These are phyloP conservation scores for Amphipyra berbera DNA, from an alignment of 2,888 invertebrate genomes.

Conservation along the genomic window DNA sequence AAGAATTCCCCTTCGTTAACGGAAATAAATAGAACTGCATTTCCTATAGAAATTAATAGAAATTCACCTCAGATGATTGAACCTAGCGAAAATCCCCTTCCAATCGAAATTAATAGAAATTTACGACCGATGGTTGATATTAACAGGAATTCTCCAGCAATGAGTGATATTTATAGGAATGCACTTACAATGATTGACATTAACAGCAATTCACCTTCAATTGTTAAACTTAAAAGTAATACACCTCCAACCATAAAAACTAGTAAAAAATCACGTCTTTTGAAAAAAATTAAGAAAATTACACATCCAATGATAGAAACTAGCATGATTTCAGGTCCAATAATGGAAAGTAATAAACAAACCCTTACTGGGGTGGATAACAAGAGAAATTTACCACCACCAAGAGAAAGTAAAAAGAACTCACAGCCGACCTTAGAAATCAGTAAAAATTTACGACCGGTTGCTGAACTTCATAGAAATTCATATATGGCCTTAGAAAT, in stretches of 20 bases:
- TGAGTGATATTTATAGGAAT: too few species aligned
- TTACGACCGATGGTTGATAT: background rate
- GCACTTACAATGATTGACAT: background rate
- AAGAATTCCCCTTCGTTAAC: too few species aligned
- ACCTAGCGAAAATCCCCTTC: background rate
- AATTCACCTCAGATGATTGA: background rate
- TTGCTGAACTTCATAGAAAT: conserved; percentile 7
- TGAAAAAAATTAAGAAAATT: background rate
- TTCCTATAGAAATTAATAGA: background rate
- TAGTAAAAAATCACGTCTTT: background rate
- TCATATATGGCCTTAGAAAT: conserved; percentile 9
- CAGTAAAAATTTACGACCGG: conserved; percentile 7
- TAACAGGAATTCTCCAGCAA: too few species aligned
- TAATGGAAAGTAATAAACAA: background rate
- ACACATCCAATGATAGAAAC: background rate
- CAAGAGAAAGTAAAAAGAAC: background rate
- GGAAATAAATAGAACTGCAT: too few species aligned
- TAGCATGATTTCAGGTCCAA: background rate
- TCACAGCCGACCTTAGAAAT: conserved; percentile 1
- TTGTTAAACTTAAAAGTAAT: background rate
- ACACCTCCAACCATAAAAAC: background rate
- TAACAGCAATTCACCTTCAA: conserved; percentile 5
- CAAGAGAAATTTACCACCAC: conserved; percentile 5
- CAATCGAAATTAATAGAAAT: background rate
- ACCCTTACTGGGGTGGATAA: too few species aligned